phyloP scores from a whole-genome alignment of 1,140 invertebrate genomes.

The Phortica variegata region DNA sequence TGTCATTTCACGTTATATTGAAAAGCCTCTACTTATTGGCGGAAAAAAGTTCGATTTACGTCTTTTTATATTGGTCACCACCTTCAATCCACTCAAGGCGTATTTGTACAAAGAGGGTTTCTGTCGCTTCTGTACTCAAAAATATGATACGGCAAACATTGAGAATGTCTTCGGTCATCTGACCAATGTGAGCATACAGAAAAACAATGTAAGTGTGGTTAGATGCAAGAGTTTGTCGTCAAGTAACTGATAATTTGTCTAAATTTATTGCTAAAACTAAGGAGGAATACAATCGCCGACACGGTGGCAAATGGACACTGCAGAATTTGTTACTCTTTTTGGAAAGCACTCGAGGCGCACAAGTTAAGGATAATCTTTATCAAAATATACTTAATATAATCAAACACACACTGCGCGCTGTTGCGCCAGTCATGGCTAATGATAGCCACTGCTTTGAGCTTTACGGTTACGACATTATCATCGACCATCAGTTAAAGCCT shows the following conservation, averaged over 20 bases:
- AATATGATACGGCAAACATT: conserved; percentile 75
- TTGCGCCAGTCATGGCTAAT: conserved; percentile 77
- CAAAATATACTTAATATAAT: conserved; percentile 85
- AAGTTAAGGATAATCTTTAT: conserved; percentile 78
- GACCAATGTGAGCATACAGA: conserved; percentile 84
- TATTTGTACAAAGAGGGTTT: conserved; percentile 83
- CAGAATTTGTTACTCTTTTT: conserved; percentile 88
- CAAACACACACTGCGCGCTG: conserved; percentile 79
- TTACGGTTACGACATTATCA: conserved; percentile 88
- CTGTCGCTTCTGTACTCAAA: conserved; percentile 78
- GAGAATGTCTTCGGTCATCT: conserved; percentile 86
- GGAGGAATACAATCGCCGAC: conserved; percentile 90
- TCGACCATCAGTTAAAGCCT: conserved; percentile 80
- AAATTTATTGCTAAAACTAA: no score
- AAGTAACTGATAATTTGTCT: no score
- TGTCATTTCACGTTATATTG: conserved; percentile 87
- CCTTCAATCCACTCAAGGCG: conserved; percentile 76
- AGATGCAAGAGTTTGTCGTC: no score
- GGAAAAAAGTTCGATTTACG: conserved; percentile 87
- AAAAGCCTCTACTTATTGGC: conserved; percentile 80
- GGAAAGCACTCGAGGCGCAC: conserved; percentile 86
- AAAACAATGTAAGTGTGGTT: conserved; percentile 71
- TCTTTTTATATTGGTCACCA: conserved; percentile 83
- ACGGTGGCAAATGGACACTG: conserved; percentile 92
- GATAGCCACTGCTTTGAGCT: conserved; percentile 85